These are phyloP conservation scores for Mobula hypostoma DNA, from an alignment of 2,113 vertebrate species.

Conservation along the genomic window DNA sequence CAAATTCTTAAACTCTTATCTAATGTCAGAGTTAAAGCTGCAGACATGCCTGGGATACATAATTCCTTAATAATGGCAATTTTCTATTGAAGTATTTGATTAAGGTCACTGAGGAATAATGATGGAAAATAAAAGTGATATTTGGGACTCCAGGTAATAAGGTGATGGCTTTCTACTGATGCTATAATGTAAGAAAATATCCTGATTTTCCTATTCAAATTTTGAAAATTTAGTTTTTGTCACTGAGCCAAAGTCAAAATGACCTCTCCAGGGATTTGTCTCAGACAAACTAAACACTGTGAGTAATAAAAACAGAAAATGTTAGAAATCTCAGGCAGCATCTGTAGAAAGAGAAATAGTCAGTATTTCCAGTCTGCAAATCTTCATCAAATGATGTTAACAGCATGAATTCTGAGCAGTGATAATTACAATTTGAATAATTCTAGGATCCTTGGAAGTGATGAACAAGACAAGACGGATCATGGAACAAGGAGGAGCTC, in stretches of 20 bases:
- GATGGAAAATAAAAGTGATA: not conserved
- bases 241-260: not conserved
- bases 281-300: not conserved
- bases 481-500: conserved; percentile 87
- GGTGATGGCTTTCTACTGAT: too few species aligned
- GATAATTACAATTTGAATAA: not conserved
- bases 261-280: not conserved
- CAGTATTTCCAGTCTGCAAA: too few species aligned
- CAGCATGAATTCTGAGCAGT: not conserved
- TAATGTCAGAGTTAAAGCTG: not conserved
- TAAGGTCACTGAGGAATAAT: not conserved
- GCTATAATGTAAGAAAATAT: not conserved
- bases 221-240: not conserved
- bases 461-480: conserved; percentile 92
- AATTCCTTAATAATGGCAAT: not conserved
- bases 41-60: not conserved
- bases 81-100: not conserved
- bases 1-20: not conserved
- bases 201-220: not conserved
- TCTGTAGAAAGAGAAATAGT: too few species aligned
- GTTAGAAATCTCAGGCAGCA: too few species aligned
- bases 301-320: too few species aligned
- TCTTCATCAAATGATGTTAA: not conserved
- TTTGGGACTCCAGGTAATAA: not conserved
- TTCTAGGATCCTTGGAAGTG: conserved; percentile 91